Conservation (phyloP, 2,113 vertebrate species). For the Microcebus ravelobensis region DNA sequence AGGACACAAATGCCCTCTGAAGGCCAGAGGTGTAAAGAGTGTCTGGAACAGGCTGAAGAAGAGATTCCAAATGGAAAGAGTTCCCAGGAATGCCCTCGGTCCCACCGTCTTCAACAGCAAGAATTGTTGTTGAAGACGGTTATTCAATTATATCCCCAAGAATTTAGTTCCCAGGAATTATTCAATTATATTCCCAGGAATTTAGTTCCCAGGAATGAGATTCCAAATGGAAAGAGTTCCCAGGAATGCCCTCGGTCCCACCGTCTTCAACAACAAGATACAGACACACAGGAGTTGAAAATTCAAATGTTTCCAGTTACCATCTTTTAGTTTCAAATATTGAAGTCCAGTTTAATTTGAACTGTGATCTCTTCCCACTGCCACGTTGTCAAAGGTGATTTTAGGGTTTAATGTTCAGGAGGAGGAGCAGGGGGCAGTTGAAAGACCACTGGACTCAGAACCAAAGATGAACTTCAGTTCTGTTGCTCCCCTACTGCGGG, state of each 20-base stretch:
- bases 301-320: neutral
- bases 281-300: neutral
- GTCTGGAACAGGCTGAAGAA: neutral
- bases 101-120: neutral
- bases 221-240: neutral
- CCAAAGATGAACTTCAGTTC: neutral
- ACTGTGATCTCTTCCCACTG: neutral
- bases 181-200: too few species aligned
- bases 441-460: neutral
- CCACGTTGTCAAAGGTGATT: neutral
- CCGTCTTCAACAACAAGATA: neutral
- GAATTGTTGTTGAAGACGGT: too few species aligned
- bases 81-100: neutral
- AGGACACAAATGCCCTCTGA: neutral
- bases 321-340: neutral
- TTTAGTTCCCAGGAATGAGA: neutral
- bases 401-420: neutral
- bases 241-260: neutral
- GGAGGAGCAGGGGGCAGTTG: neutral
- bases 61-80: neutral
- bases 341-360: neutral
- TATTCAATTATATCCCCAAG: too few species aligned
- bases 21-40: conserved; percentile 39
- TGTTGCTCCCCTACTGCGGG: neutral
- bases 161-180: too few species aligned